Evolutionary conservation across 2,888 invertebrate genomes (phyloP), one percentile per base, ranked within the genome.

Genomic region (Epirrhoe tristata): DNA sequence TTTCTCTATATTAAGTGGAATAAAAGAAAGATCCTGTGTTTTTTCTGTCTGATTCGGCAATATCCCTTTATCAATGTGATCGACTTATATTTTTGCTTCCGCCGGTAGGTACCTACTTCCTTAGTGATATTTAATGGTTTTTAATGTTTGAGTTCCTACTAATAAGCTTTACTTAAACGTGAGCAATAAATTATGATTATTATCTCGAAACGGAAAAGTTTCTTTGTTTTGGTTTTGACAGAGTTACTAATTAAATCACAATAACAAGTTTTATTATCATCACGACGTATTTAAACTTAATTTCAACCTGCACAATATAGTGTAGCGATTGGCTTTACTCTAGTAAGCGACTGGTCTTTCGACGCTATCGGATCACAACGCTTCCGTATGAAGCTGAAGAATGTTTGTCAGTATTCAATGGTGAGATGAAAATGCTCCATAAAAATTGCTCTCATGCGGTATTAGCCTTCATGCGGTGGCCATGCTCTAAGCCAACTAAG

Each of bases 61-160:
- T 67, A 56, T 63, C 52, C 48, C 36, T 58, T 14, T 50, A 62
- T 66, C 55, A 58, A 66, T 51, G 51, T 63, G 63, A 63, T 63
- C 67, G 63, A 63, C 52, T 56, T 61, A 16, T 63, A 63, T 63
- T 55, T 63, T 16, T 17, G 36, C 62, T 52, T 63, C 63, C 59
- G 56, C 16, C 16, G 39, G 12, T 46, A 14, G 39, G 12, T 46
- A 14, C n/a, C n/a, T n/a, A n/a, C 52, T 67, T 67, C 67, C 67
- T 63, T 63, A 60, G 56, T 54, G 39, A 16, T 52, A 24, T 48
- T n/a, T 51, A 24, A 43, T 36, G 17, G 31, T 62, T 50, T 58
- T 39, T 17, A 57, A 16, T 48, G 46, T 58, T 32, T 48, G 24
- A 24, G 1, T 60, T 51, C 60, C 32, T 50, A 34, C 14, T 52